phyloP scores from a whole-genome alignment of 2,797 vertebrate species.

The Gallinago solitaria region DNA sequence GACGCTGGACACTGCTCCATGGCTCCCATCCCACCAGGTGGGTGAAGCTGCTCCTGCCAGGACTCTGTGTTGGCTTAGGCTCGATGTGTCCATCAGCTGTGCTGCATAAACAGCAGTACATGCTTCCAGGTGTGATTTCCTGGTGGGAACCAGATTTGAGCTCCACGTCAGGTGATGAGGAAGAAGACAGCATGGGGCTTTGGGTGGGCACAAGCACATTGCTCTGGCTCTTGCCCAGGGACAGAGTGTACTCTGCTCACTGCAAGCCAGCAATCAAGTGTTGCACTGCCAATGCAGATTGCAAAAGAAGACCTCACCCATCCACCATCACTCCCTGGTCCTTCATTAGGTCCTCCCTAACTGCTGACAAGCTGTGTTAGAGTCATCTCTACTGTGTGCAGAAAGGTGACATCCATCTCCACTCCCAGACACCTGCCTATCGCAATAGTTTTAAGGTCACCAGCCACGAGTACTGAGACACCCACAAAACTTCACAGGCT shows the following conservation, averaged over 20 bases:
- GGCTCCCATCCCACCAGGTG: background rate
- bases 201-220: rapidly evolving
- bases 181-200: background rate
- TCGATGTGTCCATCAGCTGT: rapidly evolving
- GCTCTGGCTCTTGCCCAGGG: background rate
- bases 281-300: background rate
- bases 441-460: background rate
- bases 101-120: background rate
- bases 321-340: background rate
- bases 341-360: background rate
- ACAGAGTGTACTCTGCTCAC: background rate
- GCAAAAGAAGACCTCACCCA: background rate
- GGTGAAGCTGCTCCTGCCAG: background rate
- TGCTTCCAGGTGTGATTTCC: background rate
- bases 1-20: rapidly evolving
- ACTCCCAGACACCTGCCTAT: background rate
- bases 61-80: background rate
- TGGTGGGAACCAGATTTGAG: background rate
- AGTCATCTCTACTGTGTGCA: background rate
- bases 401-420: background rate
- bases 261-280: background rate
- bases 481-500: background rate
- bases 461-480: background rate
- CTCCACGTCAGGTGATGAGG: background rate
- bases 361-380: background rate